A percentile compares a stretch with the other conserved stretches of the same genome.
Conservation (phyloP, 1,140 invertebrate species). For the Heliconius hermathena region DNA sequence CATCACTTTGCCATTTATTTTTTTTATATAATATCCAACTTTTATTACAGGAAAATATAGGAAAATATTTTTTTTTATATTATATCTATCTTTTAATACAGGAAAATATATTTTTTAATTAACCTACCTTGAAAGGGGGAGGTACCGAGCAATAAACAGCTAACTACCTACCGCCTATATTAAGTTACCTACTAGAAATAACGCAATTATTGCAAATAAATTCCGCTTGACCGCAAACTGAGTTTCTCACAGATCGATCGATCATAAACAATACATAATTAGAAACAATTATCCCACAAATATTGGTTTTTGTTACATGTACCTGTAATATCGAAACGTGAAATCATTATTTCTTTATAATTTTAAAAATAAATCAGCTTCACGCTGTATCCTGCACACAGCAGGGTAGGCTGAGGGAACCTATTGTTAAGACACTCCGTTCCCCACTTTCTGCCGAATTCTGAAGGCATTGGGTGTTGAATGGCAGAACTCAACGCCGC, state of each 20-base stretch:
- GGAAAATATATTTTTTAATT: not conserved
- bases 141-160: not conserved
- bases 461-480: too few relatives aligned
- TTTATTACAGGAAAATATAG: too few relatives aligned
- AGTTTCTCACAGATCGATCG: slow-evolving; percentile 34
- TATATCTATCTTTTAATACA: not conserved
- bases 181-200: slow-evolving; percentile 9
- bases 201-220: slow-evolving; percentile 32
- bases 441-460: too few relatives aligned
- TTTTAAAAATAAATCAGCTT: not conserved
- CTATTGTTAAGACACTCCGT: too few relatives aligned
- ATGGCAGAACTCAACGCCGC: too few relatives aligned
- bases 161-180: not conserved
- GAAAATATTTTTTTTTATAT: not conserved
- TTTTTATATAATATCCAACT: too few relatives aligned
- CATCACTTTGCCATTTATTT: not conserved
- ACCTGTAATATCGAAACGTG: slow-evolving; percentile 19
- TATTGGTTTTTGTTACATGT: slow-evolving; percentile 27
- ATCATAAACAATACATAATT: slow-evolving; percentile 31
- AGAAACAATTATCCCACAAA: slow-evolving; percentile 30
- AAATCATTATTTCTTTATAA: slow-evolving; percentile 14
- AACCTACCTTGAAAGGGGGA: not conserved
- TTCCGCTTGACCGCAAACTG: slow-evolving; percentile 34
- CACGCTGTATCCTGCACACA: too few relatives aligned
- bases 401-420: too few relatives aligned